A percentile compares a stretch with the other conserved stretches of the same genome.
Evolutionary conservation across 2,113 vertebrate genomes (phyloP).

Genomic region (Excalfactoria chinensis): DNA sequence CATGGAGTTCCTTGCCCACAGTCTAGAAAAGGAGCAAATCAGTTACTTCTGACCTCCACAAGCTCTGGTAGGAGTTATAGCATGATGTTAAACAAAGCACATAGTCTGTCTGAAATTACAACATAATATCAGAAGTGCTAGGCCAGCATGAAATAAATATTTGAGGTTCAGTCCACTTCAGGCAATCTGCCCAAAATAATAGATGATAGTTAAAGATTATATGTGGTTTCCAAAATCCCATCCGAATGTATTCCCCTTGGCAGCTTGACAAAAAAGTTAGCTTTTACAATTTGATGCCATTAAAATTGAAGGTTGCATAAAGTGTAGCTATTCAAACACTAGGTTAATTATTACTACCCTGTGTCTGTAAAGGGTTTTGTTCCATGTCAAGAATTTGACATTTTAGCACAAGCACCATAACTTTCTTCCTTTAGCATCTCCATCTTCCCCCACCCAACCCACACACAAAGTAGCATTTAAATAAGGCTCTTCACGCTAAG

Average conservation of each 20-base stretch:
- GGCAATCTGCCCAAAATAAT: conserved; percentile 25
- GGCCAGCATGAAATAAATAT: neutral
- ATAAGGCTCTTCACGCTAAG: conserved; percentile 16
- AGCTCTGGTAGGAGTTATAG: neutral
- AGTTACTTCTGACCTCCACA: neutral
- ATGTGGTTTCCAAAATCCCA: conserved; percentile 20
- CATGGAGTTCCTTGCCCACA: neutral
- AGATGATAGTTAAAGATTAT: neutral
- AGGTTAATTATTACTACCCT: conserved; percentile 26
- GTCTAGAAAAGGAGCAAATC: neutral
- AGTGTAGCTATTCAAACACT: conserved; percentile 31
- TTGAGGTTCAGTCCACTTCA: conserved; percentile 15
- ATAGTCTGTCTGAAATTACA: neutral
- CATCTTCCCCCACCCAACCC: neutral
- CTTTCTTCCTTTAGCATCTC: neutral
- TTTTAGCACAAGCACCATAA: neutral
- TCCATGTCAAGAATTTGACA: neutral
- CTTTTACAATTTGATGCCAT: neutral
- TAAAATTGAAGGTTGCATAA: conserved; percentile 22
- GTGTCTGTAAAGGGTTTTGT: neutral
- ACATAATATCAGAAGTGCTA: neutral
- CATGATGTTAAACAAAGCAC: neutral
- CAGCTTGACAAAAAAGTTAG: neutral
- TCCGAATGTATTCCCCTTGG: conserved; percentile 34
- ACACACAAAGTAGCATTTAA: conserved; percentile 27